Base-by-base conservation (phyloP, 1,140 invertebrate genomes). In the Potamilus streckersoni region DNA sequence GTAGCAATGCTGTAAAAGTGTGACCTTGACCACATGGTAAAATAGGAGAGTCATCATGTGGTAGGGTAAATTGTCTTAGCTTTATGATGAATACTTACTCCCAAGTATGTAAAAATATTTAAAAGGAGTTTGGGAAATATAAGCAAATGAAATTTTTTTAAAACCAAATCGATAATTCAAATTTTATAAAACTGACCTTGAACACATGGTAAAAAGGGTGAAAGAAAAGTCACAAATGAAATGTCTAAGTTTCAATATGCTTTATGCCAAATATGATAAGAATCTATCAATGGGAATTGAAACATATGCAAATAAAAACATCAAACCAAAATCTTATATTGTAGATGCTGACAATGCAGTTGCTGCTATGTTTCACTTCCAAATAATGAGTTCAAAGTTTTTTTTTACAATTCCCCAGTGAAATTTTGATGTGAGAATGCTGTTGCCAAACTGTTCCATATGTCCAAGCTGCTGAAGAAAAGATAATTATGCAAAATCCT, bases 401-500 rank as follows among this genome's bases (percentile, higher is more conserved):
- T 12, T 12, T n/a, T 13, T 11, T 62, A 11, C 19, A 23, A 62
- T 62, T 62, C 6, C 23, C 60, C 3, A 13, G 4, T 23, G 19
- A 62, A 62, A 62, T 62, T n/a, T 14, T 23, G 60, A 62, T 13
- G 19, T 62, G 23, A n/a, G 0, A 12, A 14, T 12, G 19, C 60
- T 62, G 19, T 8, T n/a, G 8, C 6, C 19, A n/a, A 19, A n/a
- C 19, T 15, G 60, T 19, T 8, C 23, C 23, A 23, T n/a, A 62
- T n/a, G 6, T 23, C 8, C 6, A 19, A 20, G 2, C 55, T 49
- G 17, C 16, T 31, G 38, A 31, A 49, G 14, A 11, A 2, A 66
- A 16, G n/a, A 2, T 12, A 63, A 63, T 58, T 62, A 31, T 17
- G 17, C n/a, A 60, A 86, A 91, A 93, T 89, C 97, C 96, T 63